Evolutionary conservation across 2,888 invertebrate genomes (phyloP).

Genomic region (Megamerina dolium): DNA sequence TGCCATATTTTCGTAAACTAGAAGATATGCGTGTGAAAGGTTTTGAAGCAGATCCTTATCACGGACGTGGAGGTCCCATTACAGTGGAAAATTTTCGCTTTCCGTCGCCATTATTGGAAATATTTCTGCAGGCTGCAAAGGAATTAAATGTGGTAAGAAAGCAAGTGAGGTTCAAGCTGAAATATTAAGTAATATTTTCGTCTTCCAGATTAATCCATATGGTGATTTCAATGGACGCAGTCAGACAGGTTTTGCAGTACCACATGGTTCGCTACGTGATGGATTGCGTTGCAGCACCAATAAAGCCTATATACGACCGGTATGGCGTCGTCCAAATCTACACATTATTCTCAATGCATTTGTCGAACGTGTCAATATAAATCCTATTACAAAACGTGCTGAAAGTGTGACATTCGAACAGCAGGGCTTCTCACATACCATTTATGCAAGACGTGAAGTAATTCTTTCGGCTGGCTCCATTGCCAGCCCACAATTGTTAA

Average conservation of each 20-base stretch:
- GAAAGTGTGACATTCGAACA: constrained; percentile 61
- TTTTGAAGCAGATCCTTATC: constrained; percentile 53
- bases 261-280: constrained; percentile 70
- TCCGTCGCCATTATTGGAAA: constrained; percentile 62
- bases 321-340: constrained; percentile 62
- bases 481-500: constrained; percentile 77
- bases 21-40: constrained; percentile 69
- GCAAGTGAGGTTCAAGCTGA: background rate
- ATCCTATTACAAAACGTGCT: constrained; percentile 56
- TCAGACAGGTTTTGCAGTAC: constrained; percentile 73
- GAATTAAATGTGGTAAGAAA: constrained; percentile 55
- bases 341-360: constrained; percentile 65
- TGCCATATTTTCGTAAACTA: constrained; percentile 73
- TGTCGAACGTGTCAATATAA: constrained; percentile 63
- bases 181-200: background rate
- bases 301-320: constrained; percentile 71
- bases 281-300: constrained; percentile 79
- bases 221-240: constrained; percentile 69
- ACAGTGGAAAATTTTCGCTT: constrained; percentile 67
- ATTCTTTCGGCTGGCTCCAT: constrained; percentile 80
- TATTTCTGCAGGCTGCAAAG: constrained; percentile 63
- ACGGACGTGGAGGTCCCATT: constrained; percentile 66
- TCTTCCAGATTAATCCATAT: constrained; percentile 52
- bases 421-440: constrained; percentile 43
- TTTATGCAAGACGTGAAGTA: constrained; percentile 67